phyloP scores from a whole-genome alignment of 2,888 invertebrate species.

The Venusia cambrica region DNA sequence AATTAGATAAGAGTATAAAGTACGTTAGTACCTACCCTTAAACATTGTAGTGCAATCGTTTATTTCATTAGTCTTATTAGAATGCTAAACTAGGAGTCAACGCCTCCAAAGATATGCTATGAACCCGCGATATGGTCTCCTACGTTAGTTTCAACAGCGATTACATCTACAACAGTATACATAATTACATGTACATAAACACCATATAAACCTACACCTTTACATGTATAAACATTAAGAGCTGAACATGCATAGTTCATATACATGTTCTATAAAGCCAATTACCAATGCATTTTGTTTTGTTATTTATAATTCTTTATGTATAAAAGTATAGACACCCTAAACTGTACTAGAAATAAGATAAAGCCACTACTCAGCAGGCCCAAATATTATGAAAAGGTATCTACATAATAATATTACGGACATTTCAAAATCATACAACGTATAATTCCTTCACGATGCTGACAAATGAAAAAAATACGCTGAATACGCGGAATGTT shows the following conservation, averaged over 20 bases:
- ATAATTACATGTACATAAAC: conserved; percentile 48
- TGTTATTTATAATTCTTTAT: conserved; percentile 62
- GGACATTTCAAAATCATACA: too few relatives aligned
- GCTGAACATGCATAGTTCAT: conserved; percentile 66
- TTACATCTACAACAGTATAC: conserved; percentile 62
- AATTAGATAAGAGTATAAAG: too few relatives aligned
- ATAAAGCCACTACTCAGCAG: conserved; percentile 26
- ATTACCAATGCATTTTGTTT: conserved; percentile 80
- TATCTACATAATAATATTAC: too few relatives aligned
- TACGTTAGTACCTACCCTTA: background rate
- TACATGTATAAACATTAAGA: conserved; percentile 71
- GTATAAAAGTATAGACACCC: conserved; percentile 39
- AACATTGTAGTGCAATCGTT: too few relatives aligned
- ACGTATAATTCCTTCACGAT: too few relatives aligned
- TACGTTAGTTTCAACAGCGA: conserved; percentile 60
- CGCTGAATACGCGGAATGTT: too few relatives aligned
- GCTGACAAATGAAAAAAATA: conserved; percentile 3
- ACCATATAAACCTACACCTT: conserved; percentile 49
- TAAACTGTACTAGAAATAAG: conserved; percentile 31
- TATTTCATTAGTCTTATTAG: conserved; percentile 42
- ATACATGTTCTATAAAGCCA: conserved; percentile 80
- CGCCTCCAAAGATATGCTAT: conserved; percentile 59
- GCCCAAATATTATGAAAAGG: too few relatives aligned
- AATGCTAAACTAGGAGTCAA: conserved; percentile 36
- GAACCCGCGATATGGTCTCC: conserved; percentile 66